phyloP scores from a whole-genome alignment of 2,888 invertebrate genomes.

The Dendrolimus pini region DNA sequence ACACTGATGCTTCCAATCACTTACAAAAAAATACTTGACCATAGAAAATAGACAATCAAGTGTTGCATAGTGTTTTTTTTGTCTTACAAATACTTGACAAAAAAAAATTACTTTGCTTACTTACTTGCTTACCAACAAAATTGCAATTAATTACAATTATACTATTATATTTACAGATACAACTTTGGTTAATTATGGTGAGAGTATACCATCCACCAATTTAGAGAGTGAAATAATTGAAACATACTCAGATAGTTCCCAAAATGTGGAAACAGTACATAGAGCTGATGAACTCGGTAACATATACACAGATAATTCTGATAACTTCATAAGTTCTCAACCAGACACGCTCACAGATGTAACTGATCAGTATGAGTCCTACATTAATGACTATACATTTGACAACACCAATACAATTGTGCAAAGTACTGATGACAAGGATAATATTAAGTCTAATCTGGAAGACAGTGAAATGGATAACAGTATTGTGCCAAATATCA shows the following conservation, averaged over 20 bases:
- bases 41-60: no score
- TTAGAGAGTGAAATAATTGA: conserved; percentile 50
- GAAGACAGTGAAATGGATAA: conserved; percentile 26
- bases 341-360: conserved; percentile 43
- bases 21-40: no score
- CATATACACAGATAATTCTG: conserved; percentile 56
- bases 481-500: conserved; percentile 33
- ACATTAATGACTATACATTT: conserved; percentile 59
- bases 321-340: conserved; percentile 44
- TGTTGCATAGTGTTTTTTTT: no score
- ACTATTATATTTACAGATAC: conserved; percentile 41
- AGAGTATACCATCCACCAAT: conserved; percentile 35
- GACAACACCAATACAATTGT: conserved; percentile 39
- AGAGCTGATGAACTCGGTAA: conserved; percentile 62
- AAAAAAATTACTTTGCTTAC: no score
- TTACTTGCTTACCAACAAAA: no score
- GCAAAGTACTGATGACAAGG: conserved; percentile 29
- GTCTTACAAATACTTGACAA: no score
- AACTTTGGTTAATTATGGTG: conserved; percentile 62
- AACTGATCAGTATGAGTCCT: conserved; percentile 55
- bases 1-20: no score
- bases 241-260: conserved; percentile 51
- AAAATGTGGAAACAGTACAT: conserved; percentile 51
- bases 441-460: conserved; percentile 20
- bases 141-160: no score